Conservation (phyloP, 2,888 invertebrate species). For the Philonicus albiceps region DNA sequence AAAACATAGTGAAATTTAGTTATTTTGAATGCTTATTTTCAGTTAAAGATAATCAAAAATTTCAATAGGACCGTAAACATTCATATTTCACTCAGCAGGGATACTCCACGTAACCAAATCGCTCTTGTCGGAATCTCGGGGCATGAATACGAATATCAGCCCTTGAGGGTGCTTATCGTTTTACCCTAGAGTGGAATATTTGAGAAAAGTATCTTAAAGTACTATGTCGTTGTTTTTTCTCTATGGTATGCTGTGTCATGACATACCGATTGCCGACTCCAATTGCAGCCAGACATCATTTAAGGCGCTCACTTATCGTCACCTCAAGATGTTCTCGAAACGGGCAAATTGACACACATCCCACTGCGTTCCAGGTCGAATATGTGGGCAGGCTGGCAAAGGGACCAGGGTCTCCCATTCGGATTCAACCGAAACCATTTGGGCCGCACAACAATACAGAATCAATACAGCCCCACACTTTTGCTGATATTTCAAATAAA, state of each 20-base stretch:
- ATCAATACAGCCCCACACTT: constrained; percentile 47
- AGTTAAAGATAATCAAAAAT: neutral
- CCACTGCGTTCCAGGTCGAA: constrained; percentile 9
- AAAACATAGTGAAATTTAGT: too few relatives aligned
- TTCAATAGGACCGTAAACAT: neutral
- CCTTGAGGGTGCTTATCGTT: neutral
- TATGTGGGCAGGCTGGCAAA: neutral
- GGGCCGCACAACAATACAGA: constrained; percentile 22
- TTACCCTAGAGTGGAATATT: neutral
- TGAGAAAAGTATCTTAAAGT: neutral
- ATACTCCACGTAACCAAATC: neutral
- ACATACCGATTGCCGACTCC: neutral
- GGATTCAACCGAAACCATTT: neutral
- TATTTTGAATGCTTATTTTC: neutral
- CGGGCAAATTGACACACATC: constrained; percentile 32
- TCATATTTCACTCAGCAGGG: neutral
- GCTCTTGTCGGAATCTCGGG: neutral
- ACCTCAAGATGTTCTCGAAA: constrained; percentile 27
- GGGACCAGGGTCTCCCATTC: neutral
- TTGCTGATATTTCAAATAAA: constrained; percentile 54
- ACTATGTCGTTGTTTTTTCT: neutral
- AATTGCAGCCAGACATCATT: constrained; percentile 35
- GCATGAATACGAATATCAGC: neutral
- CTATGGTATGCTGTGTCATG: neutral
- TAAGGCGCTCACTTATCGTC: constrained; percentile 17